Evolutionary conservation across 2,888 invertebrate species (phyloP).

Genomic region (Electrophaes corylata): DNA sequence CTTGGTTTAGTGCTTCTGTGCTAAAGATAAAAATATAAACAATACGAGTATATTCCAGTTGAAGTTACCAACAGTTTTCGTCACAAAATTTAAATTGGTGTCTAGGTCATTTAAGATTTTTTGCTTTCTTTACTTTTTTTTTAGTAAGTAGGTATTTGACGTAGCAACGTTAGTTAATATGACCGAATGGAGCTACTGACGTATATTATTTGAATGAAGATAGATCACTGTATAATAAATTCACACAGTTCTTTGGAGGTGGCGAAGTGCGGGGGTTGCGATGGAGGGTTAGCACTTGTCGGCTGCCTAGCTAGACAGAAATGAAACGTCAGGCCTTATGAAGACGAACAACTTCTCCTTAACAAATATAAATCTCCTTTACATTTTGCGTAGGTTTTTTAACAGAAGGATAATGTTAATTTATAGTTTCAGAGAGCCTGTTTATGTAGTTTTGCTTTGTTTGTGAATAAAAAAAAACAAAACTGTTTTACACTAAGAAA

Average conservation of each 20-base stretch:
- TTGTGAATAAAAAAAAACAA: neutral
- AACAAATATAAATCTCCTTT: slow-evolving; percentile 81
- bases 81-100: too few species aligned
- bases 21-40: too few species aligned
- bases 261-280: slow-evolving; percentile 44
- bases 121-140: too few species aligned
- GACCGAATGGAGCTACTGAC: neutral
- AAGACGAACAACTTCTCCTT: slow-evolving; percentile 81
- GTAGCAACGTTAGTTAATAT: too few species aligned
- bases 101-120: too few species aligned
- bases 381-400: slow-evolving; percentile 69
- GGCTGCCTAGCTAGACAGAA: slow-evolving; percentile 76
- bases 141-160: too few species aligned
- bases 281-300: slow-evolving; percentile 75
- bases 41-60: too few species aligned
- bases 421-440: slow-evolving; percentile 62
- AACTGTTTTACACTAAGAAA: neutral
- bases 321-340: slow-evolving; percentile 81
- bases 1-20: too few species aligned
- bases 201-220: neutral
- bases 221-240: slow-evolving; percentile 18
- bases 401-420: slow-evolving; percentile 68
- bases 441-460: slow-evolving; percentile 38
- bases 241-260: slow-evolving; percentile 34
- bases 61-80: too few species aligned